Evolutionary conservation across 1,140 invertebrate species (phyloP), one percentile per base, ranked within the genome.

Genomic region (Drosophila quadrilineata): DNA sequence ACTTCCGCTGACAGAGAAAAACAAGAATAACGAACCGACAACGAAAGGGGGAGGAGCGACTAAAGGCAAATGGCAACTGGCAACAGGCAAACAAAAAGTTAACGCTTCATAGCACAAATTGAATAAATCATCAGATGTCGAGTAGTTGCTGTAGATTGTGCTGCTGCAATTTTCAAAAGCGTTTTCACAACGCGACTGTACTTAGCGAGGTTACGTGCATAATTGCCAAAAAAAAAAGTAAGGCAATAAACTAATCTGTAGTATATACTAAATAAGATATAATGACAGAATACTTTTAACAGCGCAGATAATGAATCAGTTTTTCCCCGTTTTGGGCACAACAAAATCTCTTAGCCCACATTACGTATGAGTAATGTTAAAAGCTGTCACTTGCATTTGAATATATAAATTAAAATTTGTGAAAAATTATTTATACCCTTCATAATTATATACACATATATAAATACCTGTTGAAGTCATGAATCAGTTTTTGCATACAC

Each of bases 81-180:
- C 40, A 52, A 52, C 56, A 50, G 41, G 69, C 79, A 66, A 85
- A 84, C 77, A 85, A 77, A 84, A 85, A 70, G 73, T 85, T 74
- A 52, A 74, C 77, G 77, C 79, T 85, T 85, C 79, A 85, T 85
- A 53, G 79, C 60, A 84, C 79, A 85, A 84, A 84, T 77, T 84
- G 79, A 84, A 84, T 84, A 84, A 85, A 84, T 84, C 77, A 85
- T 77, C 68, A 63, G 69, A 73, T 62, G 69, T 71, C 56, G 69
- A 38, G 24, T 12, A 6, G 9, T 6, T 5, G n/a, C n/a, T n/a
- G n/a, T n/a, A n/a, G n/a, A n/a, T n/a, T n/a, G n/a, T n/a, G 49
- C 24, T 29, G 36, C 48, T 58, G 46, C 49, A 56, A 64, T 49
- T 64, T 36, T 45, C 29, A 54, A 53, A 36, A 35, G 22, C 35